Base-by-base conservation (phyloP, 92 coral and sea anemone genomes). In the Desmophyllum pertusum region DNA sequence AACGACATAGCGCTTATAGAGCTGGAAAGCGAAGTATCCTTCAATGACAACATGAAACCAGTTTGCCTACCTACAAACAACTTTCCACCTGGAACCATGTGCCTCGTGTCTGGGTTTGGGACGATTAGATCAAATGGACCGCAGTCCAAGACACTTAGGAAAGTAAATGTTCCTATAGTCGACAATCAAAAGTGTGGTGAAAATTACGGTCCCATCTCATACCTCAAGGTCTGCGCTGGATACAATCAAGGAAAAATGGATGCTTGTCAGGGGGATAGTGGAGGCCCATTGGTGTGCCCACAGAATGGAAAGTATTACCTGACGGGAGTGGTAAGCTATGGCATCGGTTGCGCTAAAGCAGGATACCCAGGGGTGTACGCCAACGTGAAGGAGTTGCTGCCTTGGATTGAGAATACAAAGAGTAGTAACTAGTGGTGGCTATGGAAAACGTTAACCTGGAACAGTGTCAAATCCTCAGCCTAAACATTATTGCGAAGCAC, bases 231-330 rank as follows among this genome's bases (percentile, higher is more conserved):
- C 70, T 92, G 95, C 51, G 95, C 92, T 45, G 95, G 95, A 61
- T 92, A 85, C 78, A 84, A 76, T 0, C 42, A 51, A 43, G 95
- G 95, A 46, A 72, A 79, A 27, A 77, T 85, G 5, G 95, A 92
- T 69, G 73, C 95, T 10, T 92, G 95, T 37, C 90, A 92, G 84
- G 95, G 95, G 2, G 95, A 92, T 76, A 88, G 92, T 43, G 95
- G 95, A 40, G 95, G 95, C 59, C 95, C 95, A 18, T 50, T 92
- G 86, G 89, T 89, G 75, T 92, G 95, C 59, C 80, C 39, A 37
- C 74, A 83, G 67, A 78, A 69, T 41, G 76, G 86, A 45, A 87
- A 87, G 59, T 86, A 59, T 73, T 84, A 85, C 73, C 80, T 92
- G 51, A 87, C 90, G 1, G 95, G 95, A 25, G 84, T 89, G 46